Conservation (phyloP, 1,140 invertebrate genomes). For the Tetranychus cinnabarinus region DNA sequence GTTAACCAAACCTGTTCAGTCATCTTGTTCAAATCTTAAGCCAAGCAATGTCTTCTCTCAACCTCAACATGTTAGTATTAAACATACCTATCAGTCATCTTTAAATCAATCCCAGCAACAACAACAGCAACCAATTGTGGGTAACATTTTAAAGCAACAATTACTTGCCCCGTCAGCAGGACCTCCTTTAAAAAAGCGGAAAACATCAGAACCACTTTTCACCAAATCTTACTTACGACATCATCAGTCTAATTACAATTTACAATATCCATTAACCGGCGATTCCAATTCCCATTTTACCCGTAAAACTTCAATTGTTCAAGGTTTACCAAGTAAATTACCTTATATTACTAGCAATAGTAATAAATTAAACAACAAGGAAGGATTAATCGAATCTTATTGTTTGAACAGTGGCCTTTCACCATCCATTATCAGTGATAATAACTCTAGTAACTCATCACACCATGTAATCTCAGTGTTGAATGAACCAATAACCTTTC, state of each 20-base stretch:
- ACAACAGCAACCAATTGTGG: slow-evolving; percentile 1
- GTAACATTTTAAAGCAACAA: slow-evolving; percentile 15
- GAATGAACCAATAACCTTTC: no score
- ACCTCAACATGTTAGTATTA: neutral
- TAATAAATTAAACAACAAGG: neutral
- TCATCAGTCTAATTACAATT: neutral
- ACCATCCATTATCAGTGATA: neutral
- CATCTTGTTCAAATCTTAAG: neutral
- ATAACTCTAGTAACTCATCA: no score
- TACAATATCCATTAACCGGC: neutral
- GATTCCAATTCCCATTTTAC: no score
- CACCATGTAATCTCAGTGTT: no score
- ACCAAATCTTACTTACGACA: neutral
- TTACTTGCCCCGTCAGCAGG: slow-evolving; percentile 7
- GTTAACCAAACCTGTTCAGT: neutral
- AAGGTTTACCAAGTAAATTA: no score
- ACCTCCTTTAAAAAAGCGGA: slow-evolving; percentile 15
- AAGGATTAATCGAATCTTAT: neutral
- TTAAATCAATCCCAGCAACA: neutral
- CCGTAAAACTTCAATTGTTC: no score
- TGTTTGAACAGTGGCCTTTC: neutral
- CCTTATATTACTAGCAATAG: no score
- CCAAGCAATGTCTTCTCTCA: no score
- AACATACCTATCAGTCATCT: neutral
- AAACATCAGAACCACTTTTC: slow-evolving; percentile 15